These are phyloP conservation scores for Hystrix cristata DNA, from an alignment of 2,113 vertebrate genomes.

Conservation along the genomic window DNA sequence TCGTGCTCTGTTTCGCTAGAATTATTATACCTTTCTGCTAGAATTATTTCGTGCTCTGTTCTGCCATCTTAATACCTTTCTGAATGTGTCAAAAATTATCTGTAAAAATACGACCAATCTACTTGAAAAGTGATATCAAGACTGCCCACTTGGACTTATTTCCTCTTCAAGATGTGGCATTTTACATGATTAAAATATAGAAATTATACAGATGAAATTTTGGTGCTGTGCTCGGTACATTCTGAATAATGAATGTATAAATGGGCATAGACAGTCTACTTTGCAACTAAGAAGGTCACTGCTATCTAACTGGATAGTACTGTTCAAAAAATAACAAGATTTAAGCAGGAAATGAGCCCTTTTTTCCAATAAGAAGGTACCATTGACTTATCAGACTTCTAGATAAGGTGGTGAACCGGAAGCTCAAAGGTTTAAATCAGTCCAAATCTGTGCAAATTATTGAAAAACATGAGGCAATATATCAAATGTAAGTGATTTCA, in stretches of 20 bases:
- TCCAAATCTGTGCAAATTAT: background rate
- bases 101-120: background rate
- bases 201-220: background rate
- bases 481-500: background rate
- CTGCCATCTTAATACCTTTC: background rate
- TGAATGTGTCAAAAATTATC: background rate
- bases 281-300: background rate
- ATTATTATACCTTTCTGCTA: background rate
- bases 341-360: background rate
- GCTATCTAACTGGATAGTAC: background rate
- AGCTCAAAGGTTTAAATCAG: background rate
- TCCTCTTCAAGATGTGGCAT: background rate
- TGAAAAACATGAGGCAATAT: background rate
- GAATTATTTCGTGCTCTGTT: background rate
- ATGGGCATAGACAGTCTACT: background rate
- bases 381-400: background rate
- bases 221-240: background rate
- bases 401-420: background rate
- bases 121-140: constrained; percentile 15
- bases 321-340: background rate
- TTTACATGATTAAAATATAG: constrained; percentile 2
- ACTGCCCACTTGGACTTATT: background rate
- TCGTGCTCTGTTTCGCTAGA: background rate
- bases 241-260: constrained; percentile 28
- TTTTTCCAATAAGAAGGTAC: background rate